phyloP scores from a whole-genome alignment of 2,888 invertebrate species.

The Hetaerina titia region DNA sequence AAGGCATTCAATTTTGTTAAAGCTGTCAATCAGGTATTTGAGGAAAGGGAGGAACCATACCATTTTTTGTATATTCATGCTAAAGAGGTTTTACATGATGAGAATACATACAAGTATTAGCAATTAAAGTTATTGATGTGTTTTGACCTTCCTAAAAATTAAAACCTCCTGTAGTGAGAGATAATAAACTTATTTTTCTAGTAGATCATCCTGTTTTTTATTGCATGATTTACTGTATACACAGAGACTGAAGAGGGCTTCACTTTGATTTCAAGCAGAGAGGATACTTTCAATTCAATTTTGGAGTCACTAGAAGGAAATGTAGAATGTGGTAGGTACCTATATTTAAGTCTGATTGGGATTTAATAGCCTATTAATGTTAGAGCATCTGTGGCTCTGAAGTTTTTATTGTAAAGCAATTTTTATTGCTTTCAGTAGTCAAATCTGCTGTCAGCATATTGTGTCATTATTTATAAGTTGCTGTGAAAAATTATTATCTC shows the following conservation, averaged over 20 bases:
- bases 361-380: background rate
- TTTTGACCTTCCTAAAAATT: background rate
- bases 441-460: background rate
- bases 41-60: no score
- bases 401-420: background rate
- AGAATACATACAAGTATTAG: background rate
- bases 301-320: constrained; percentile 46
- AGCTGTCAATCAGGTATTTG: no score
- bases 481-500: background rate
- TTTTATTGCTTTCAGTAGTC: background rate
- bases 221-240: constrained; percentile 49
- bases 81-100: no score
- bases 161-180: background rate
- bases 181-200: background rate
- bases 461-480: background rate
- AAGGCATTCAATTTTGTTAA: no score
- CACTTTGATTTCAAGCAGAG: constrained; percentile 73
- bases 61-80: no score
- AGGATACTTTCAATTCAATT: constrained; percentile 50
- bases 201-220: constrained; percentile 32
- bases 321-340: constrained; percentile 50
- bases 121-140: background rate
- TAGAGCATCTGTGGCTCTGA: background rate
- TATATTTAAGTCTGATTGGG: background rate
- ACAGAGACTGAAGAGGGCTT: constrained; percentile 75